These are phyloP conservation scores for Mustela nigripes DNA, from an alignment of 2,113 vertebrate species.

Conservation along the genomic window DNA sequence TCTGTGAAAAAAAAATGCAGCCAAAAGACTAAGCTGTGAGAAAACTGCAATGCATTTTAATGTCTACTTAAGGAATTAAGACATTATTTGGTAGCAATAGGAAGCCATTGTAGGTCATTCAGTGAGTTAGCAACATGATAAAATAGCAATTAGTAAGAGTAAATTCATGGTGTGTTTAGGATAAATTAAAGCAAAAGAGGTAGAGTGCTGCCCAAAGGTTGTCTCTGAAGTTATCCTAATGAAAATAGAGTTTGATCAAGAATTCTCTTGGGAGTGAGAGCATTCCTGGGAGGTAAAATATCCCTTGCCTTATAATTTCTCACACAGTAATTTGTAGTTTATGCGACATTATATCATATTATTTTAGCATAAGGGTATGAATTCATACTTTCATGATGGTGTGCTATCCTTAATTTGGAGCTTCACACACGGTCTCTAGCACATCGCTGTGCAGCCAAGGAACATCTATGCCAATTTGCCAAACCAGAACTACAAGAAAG, in stretches of 20 bases:
- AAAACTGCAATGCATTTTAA: background rate
- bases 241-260: background rate
- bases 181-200: background rate
- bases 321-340: background rate
- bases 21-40: background rate
- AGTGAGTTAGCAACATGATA: background rate
- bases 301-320: background rate
- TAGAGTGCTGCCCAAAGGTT: background rate
- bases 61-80: background rate
- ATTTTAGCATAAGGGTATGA: background rate
- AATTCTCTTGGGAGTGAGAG: background rate
- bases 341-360: background rate
- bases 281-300: background rate
- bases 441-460: background rate
- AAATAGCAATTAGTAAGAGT: background rate
- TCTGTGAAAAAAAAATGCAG: background rate
- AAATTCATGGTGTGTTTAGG: background rate
- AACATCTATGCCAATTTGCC: background rate
- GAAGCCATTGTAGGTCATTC: background rate
- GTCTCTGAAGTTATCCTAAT: background rate
- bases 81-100: background rate
- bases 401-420: background rate
- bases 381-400: background rate
- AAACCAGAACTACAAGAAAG: background rate
- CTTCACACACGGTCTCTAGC: background rate